Evolutionary conservation across 2,888 invertebrate species (phyloP), one percentile per base, ranked within the genome.

Genomic region (Eupithecia abbreviata): DNA sequence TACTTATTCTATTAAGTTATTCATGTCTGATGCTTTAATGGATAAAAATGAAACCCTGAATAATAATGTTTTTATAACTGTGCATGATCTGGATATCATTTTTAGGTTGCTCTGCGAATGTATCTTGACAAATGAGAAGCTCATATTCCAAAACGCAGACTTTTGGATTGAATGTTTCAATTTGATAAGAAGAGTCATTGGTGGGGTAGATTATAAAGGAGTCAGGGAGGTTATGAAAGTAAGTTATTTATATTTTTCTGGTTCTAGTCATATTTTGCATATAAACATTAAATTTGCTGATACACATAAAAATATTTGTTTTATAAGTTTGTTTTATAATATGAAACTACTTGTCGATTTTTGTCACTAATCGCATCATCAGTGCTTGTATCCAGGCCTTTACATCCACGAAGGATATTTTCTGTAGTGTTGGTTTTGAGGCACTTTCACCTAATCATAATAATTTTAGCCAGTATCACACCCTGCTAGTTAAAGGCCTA

Each of bases 141-240:
- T 99, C n/a, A 95, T 96, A 5, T 97, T 97, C 88, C 96, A 97
- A 81, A 97, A 98, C 89, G 96, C 97, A 81, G 97, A 97, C 82
- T 98, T 98, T 91, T 99, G 99, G 99, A 97, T 98, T 72, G 97
- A 98, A 90, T 97, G 97, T 86, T 99, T 99, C 89, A 96, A 96
- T 82, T 94, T 99, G 5, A 97, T 99, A 74, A 96, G 97, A 83
- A 97, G 96, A 89, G 97, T 98, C 67, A 98, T 99, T 85, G 97
- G 97, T 62, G 97, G 98, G 76, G 99, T 99, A 2, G 98, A 99
- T 91, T 99, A 99, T 89, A 99, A 99, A 94, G 99, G 98, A 18
- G 98, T 98, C 0, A 94, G 98, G 82, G 98, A 98, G 95, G 97
- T 98, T 77, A 98, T 98, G 98, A 98, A 98, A 95, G 97, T 97